Percentiles rank a stretch among this genome's conserved stretches.
These are phyloP conservation scores for Sarcophaga rosellei DNA, from an alignment of 2,888 invertebrate species.

Conservation along the genomic window DNA sequence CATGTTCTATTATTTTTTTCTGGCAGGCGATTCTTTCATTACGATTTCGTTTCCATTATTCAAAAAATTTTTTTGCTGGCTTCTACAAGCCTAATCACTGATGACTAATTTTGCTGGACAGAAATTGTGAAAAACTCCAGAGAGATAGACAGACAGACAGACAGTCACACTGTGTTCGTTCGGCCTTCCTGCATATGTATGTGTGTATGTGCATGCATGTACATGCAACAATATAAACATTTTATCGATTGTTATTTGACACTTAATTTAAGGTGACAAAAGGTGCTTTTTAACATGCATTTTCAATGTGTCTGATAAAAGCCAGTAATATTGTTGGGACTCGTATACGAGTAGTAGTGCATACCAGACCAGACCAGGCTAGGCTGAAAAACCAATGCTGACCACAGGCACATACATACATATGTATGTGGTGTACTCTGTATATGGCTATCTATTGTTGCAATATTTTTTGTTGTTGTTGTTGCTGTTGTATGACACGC, in stretches of 20 bases:
- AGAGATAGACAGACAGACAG: too few relatives aligned
- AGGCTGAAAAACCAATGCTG: conserved; percentile 39
- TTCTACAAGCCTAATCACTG: conserved; percentile 19
- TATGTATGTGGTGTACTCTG: neutral
- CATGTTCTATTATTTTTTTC: conserved; percentile 24
- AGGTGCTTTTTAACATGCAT: conserved; percentile 69
- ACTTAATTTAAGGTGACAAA: conserved; percentile 77
- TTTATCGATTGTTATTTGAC: conserved; percentile 78
- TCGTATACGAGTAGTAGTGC: too few relatives aligned
- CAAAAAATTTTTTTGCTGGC: neutral
- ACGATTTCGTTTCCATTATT: neutral
- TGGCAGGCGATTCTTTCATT: conserved; percentile 25
- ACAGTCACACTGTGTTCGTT: too few relatives aligned
- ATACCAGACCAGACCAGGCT: too few relatives aligned
- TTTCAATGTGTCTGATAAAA: conserved; percentile 65
- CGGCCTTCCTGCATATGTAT: neutral
- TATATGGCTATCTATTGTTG: conserved; percentile 35
- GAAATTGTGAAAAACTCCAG: conserved; percentile 20
- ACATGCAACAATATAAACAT: conserved; percentile 48
- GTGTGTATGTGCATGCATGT: neutral
- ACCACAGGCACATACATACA: neutral
- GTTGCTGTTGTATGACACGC: conserved; percentile 67
- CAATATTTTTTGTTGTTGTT: neutral
- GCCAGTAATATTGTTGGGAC: conserved; percentile 39
- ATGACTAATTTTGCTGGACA: conserved; percentile 59